These are phyloP conservation scores for Babyrousa celebensis DNA, from an alignment of 2,797 vertebrate genomes.

Conservation along the genomic window DNA sequence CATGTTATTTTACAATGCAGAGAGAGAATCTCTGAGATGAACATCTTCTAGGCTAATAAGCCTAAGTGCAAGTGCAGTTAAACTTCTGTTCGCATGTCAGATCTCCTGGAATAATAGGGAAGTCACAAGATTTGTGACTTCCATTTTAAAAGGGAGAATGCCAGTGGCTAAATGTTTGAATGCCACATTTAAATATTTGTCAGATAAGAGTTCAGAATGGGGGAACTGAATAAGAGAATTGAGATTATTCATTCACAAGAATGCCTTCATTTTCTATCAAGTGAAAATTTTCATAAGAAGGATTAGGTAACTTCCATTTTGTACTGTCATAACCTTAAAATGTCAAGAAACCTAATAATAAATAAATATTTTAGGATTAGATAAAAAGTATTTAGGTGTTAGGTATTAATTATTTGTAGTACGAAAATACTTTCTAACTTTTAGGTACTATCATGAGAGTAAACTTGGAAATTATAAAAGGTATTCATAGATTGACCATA, in stretches of 20 bases:
- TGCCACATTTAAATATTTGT: neutral
- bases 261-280: neutral
- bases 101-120: neutral
- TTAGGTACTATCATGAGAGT: neutral
- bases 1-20: slow-evolving; percentile 17
- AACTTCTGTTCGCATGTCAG: neutral
- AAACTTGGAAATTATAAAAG: slow-evolving; percentile 11
- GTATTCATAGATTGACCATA: neutral
- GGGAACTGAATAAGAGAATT: neutral
- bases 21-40: slow-evolving; percentile 68
- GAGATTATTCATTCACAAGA: neutral
- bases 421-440: slow-evolving; percentile 20
- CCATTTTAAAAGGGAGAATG: neutral
- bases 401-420: slow-evolving; percentile 28
- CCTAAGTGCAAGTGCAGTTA: slow-evolving; percentile 13
- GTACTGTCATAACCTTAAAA: neutral
- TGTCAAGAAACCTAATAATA: neutral
- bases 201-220: neutral
- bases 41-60: slow-evolving; percentile 51
- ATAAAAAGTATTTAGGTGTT: neutral
- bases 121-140: neutral
- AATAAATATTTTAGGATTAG: neutral
- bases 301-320: neutral
- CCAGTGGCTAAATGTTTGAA: neutral
- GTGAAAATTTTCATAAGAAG: neutral